Conservation (phyloP, 2,113 vertebrate genomes). For the Paradoxurus hermaphroditus region DNA sequence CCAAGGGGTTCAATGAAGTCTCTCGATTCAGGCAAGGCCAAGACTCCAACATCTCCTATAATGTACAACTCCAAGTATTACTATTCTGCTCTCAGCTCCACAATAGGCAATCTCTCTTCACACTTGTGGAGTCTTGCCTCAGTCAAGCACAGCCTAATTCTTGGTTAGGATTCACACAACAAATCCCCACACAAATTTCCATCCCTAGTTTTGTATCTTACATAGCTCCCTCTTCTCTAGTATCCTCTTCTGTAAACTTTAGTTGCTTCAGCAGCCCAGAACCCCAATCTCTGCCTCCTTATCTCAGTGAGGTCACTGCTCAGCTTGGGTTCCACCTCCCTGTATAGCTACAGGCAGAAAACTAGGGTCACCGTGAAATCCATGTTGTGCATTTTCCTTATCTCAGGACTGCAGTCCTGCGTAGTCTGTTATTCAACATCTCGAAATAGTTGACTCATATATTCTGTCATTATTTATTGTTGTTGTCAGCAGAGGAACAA, state of each 20-base stretch:
- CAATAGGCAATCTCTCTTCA: background rate
- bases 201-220: background rate
- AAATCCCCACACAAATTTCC: background rate
- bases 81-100: background rate
- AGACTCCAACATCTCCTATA: background rate
- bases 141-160: background rate
- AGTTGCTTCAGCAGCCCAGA: background rate
- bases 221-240: background rate
- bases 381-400: background rate
- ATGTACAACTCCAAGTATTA: background rate
- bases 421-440: background rate
- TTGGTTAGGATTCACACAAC: background rate
- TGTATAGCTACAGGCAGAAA: background rate
- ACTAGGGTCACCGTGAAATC: background rate
- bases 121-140: background rate
- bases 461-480: background rate
- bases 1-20: background rate
- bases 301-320: background rate
- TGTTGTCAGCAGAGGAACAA: background rate
- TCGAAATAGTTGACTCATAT: background rate
- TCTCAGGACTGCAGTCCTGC: background rate
- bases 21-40: background rate
- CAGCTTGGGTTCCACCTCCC: background rate
- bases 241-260: background rate
- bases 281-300: background rate